Conservation (phyloP, 2,888 invertebrate genomes). For the Palloptera scutellata region DNA sequence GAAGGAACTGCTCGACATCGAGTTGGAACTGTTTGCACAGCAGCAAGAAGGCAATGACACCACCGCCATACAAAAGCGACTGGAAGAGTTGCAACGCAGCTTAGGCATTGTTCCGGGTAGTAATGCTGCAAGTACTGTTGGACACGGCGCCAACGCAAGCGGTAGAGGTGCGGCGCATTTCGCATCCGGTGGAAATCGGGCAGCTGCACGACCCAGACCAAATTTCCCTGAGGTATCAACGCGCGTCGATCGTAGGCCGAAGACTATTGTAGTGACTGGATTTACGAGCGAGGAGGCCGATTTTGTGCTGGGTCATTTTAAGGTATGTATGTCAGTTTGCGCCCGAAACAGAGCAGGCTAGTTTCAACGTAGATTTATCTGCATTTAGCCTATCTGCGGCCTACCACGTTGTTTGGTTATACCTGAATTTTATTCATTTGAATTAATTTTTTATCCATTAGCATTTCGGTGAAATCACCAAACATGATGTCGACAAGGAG, state of each 20-base stretch:
- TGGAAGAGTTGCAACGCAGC: constrained; percentile 73
- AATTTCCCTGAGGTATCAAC: constrained; percentile 61
- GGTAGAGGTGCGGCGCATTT: constrained; percentile 37
- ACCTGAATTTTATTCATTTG: not conserved
- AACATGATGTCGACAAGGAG: constrained; percentile 76
- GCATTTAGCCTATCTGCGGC: not conserved
- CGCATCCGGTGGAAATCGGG: constrained; percentile 35
- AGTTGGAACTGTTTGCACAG: constrained; percentile 88
- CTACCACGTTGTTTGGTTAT: not conserved
- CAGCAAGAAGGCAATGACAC: constrained; percentile 89
- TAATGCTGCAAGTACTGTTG: constrained; percentile 33
- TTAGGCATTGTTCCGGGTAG: constrained; percentile 49
- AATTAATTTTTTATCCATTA: constrained; percentile 53
- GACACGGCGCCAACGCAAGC: constrained; percentile 17
- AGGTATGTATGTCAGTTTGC: constrained; percentile 68
- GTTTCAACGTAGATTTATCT: not conserved
- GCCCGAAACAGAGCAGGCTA: not conserved
- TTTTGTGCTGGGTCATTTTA: constrained; percentile 81
- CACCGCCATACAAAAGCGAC: constrained; percentile 78
- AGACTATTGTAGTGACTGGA: constrained; percentile 85
- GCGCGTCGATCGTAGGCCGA: constrained; percentile 85
- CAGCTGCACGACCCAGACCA: constrained; percentile 52
- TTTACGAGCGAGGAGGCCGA: constrained; percentile 86
- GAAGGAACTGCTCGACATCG: constrained; percentile 89
- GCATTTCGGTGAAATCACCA: constrained; percentile 90